Percentiles rank a stretch among this genome's conserved stretches.
These are phyloP conservation scores for Lanius ludovicianus DNA, from an alignment of 2,113 vertebrate genomes.

Conservation along the genomic window DNA sequence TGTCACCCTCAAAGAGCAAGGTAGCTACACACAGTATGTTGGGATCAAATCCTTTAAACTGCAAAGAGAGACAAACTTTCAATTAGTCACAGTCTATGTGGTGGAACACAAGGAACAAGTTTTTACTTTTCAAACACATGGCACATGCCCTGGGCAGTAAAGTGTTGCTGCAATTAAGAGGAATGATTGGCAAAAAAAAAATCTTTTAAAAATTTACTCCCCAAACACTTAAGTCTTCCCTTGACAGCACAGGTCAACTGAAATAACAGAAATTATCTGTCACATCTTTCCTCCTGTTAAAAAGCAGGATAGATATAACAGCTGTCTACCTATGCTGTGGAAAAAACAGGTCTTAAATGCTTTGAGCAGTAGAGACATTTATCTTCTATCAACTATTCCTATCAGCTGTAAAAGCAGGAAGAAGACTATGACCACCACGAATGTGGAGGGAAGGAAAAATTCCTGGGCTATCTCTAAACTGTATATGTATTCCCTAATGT, in stretches of 20 bases:
- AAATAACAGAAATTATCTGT: neutral
- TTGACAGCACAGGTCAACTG: neutral
- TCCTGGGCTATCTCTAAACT: neutral
- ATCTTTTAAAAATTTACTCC: neutral
- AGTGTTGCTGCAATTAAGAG: neutral
- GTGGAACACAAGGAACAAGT: neutral
- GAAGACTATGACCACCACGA: neutral
- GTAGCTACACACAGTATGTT: slow-evolving; percentile 91
- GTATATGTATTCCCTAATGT: neutral
- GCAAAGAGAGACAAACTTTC: slow-evolving; percentile 48
- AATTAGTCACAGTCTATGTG: neutral
- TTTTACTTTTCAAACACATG: neutral
- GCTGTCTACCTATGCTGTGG: neutral
- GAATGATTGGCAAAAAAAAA: neutral
- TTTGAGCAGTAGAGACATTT: neutral
- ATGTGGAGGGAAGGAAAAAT: neutral
- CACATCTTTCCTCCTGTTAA: neutral
- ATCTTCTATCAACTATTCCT: neutral
- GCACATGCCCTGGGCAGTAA: neutral
- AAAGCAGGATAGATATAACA: neutral
- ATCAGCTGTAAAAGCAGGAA: neutral
- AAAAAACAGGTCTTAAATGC: neutral
- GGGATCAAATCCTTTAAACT: slow-evolving; percentile 99
- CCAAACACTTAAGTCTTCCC: neutral
- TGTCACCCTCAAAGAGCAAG: slow-evolving; percentile 93